phyloP scores from a whole-genome alignment of 2,113 vertebrate genomes.

The Ceyx melanurus region DNA sequence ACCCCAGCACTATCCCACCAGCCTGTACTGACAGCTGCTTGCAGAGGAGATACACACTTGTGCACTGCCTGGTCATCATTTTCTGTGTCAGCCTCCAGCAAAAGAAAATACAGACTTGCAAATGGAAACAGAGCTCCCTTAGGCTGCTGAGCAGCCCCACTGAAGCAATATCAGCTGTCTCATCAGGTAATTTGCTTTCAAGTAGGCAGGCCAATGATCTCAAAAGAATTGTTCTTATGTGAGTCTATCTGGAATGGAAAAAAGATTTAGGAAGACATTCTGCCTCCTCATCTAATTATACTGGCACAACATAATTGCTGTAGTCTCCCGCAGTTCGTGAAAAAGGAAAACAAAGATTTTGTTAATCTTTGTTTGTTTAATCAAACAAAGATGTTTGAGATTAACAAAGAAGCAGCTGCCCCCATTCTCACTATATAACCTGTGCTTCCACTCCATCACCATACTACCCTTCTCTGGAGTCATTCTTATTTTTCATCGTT shows the following conservation, averaged over 20 bases:
- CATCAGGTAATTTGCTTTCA: neutral
- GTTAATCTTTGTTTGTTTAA: too few relatives aligned
- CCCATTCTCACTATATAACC: neutral
- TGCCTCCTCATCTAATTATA: neutral
- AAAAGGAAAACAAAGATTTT: neutral
- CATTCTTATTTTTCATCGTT: neutral
- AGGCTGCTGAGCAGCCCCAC: neutral
- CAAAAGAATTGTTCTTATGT: neutral
- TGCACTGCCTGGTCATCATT: fast-evolving
- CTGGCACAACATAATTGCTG: neutral
- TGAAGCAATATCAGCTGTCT: neutral
- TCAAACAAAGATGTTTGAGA: neutral
- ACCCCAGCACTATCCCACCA: neutral
- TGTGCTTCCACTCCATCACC: neutral
- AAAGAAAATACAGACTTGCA: neutral
- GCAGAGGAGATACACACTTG: neutral
- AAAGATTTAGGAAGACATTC: neutral
- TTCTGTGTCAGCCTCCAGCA: neutral
- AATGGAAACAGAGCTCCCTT: neutral
- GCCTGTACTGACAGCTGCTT: neutral
- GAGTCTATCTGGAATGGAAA: neutral
- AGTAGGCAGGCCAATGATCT: fast-evolving
- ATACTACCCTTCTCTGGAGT: neutral
- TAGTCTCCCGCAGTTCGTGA: neutral
- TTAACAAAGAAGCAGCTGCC: neutral